These are phyloP conservation scores for Castor canadensis DNA, from an alignment of 2,113 vertebrate species.

Conservation along the genomic window DNA sequence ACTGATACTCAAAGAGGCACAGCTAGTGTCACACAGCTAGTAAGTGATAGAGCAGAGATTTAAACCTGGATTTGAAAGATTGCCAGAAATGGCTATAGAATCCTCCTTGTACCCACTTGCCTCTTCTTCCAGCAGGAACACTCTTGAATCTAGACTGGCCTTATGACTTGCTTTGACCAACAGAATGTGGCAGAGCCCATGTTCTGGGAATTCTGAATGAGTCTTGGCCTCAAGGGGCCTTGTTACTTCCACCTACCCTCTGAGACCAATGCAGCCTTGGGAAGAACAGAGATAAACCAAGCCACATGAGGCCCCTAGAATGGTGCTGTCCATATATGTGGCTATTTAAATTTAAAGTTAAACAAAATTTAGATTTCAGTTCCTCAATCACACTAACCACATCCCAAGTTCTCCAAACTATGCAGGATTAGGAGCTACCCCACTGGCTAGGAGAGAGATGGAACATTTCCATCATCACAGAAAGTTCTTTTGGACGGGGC, in stretches of 20 bases:
- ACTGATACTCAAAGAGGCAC: background rate
- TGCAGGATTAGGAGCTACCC: fast-evolving
- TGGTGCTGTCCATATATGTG: background rate
- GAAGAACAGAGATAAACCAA: background rate
- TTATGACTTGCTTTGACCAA: background rate
- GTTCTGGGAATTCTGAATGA: background rate
- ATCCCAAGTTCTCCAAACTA: background rate
- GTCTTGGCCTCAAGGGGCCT: background rate
- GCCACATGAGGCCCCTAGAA: background rate
- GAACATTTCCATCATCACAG: background rate
- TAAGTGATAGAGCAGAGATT: background rate
- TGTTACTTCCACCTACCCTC: background rate
- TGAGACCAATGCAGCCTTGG: background rate
- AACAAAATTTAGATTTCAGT: background rate
- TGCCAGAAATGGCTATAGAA: background rate
- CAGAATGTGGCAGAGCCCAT: background rate
- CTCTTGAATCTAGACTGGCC: background rate
- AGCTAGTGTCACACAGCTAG: background rate
- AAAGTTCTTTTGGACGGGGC: background rate
- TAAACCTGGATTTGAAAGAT: background rate
- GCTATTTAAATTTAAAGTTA: background rate
- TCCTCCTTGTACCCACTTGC: background rate
- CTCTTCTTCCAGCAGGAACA: background rate
- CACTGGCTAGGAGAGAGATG: fast-evolving
- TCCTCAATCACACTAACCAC: background rate